Conservation (phyloP, 2,113 vertebrate species). For the Phaethon lepturus region DNA sequence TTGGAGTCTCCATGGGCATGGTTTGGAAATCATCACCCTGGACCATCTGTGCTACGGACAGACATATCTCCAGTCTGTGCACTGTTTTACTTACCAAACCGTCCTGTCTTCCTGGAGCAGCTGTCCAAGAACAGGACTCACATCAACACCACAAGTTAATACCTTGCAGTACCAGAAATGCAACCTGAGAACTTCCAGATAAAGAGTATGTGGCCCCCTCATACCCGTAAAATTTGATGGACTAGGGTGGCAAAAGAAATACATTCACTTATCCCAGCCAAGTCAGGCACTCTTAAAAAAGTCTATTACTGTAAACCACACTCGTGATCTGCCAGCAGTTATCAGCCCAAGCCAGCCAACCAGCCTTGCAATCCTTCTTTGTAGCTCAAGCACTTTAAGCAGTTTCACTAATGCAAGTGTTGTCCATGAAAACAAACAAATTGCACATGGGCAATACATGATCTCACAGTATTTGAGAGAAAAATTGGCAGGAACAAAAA, state of each 20-base stretch:
- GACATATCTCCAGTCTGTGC: background rate
- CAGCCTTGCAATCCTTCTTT: background rate
- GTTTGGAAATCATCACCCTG: background rate
- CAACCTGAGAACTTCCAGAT: background rate
- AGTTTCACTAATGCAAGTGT: background rate
- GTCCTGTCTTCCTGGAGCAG: background rate
- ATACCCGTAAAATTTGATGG: background rate
- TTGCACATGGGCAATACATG: background rate
- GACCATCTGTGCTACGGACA: background rate
- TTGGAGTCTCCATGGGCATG: background rate
- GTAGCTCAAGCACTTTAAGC: background rate
- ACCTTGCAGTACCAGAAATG: background rate
- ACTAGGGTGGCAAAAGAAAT: background rate
- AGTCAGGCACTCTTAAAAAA: background rate
- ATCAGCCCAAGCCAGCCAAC: background rate
- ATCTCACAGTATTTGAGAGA: background rate
- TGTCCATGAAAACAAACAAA: background rate
- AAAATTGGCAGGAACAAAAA: background rate
- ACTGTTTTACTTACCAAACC: background rate
- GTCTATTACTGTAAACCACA: background rate
- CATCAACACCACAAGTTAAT: background rate
- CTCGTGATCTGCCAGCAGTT: background rate
- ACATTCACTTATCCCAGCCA: conserved; percentile 3
- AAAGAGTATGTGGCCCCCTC: background rate
- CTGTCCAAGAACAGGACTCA: background rate